Base-by-base conservation (phyloP, 2,888 invertebrate genomes). In the Helobdella robusta region DNA sequence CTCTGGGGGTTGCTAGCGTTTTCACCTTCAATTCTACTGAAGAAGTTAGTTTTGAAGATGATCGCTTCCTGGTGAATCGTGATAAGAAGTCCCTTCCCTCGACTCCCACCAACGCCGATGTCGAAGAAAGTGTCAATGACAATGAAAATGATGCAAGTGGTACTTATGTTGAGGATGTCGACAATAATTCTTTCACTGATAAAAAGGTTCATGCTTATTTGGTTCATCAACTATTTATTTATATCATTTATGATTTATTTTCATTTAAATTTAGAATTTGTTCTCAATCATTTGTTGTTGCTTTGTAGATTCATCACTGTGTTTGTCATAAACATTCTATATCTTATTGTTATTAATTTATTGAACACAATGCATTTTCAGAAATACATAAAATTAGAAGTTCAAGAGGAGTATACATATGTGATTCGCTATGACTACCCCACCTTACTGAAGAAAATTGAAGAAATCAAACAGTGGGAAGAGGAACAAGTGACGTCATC, bases 11-110 rank as follows among this genome's bases (percentile, higher is more conserved):
- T 6, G 56, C 30, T 2, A 56, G 56, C 15, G 56, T 56, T 32
- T 56, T 56, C 32, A 56, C 56, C 5, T 56, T 56, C 18, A 56
- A 56, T 32, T 56, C 56, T 11, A 56, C 56, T 30, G 56, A 56
- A 8, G 56, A 56, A 32, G 32, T 28, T 30, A 30, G 30, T 1
- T 28, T 30, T 30, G 56, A 56, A 30, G n/a, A n/a, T n/a, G n/a
- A n/a, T n/a, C n/a, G n/a, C n/a, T n/a, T n/a, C n/a, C n/a, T n/a
- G n/a, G n/a, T n/a, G n/a, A n/a, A n/a, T n/a, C n/a, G n/a, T n/a
- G n/a, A n/a, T n/a, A 56, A 56, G 28, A 56, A 56, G 28, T 56
- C 56, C 32, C 30, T 30, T 25, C 56, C 56, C 20, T 5, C 4
- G 3, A 30, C 56, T 6, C 56, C 56, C 28, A n/a, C 44, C n/a